Percentiles rank a stretch among this genome's conserved stretches.
phyloP scores from a whole-genome alignment of 2,888 invertebrate species.

The Dione juno region DNA sequence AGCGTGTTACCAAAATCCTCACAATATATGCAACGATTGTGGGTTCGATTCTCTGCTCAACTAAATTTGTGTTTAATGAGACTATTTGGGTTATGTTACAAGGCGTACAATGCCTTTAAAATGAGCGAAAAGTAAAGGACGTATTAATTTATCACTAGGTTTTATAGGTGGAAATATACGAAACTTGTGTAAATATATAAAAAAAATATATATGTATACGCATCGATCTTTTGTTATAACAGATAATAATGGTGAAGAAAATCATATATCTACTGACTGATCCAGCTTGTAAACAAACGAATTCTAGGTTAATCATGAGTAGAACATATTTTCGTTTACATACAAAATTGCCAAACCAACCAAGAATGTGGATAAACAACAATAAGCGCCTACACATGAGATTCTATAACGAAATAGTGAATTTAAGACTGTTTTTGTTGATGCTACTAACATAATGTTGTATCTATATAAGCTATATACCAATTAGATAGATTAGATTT shows the following conservation, averaged over 20 bases:
- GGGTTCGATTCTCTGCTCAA: neutral
- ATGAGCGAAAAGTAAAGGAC: neutral
- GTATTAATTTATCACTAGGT: no score
- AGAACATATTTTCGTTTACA: conserved; percentile 41
- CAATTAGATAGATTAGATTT: neutral
- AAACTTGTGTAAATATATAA: no score
- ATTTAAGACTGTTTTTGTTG: conserved; percentile 13
- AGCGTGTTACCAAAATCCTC: neutral
- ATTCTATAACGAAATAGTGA: conserved; percentile 46
- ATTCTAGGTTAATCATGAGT: conserved; percentile 37
- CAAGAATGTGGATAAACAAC: conserved; percentile 35
- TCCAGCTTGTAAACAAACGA: conserved; percentile 29
- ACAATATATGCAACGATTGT: neutral
- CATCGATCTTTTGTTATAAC: neutral
- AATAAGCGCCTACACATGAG: conserved; percentile 36
- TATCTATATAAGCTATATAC: neutral
- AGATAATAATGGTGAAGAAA: conserved; percentile 15
- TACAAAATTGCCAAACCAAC: conserved; percentile 40
- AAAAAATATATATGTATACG: no score
- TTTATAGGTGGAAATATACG: no score
- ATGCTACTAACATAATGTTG: neutral
- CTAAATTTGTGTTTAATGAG: neutral
- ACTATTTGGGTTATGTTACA: neutral
- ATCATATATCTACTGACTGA: conserved; percentile 24
- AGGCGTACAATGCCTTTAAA: neutral